Evolutionary conservation across 1,140 invertebrate species (phyloP).

Genomic region (Euura lappo): DNA sequence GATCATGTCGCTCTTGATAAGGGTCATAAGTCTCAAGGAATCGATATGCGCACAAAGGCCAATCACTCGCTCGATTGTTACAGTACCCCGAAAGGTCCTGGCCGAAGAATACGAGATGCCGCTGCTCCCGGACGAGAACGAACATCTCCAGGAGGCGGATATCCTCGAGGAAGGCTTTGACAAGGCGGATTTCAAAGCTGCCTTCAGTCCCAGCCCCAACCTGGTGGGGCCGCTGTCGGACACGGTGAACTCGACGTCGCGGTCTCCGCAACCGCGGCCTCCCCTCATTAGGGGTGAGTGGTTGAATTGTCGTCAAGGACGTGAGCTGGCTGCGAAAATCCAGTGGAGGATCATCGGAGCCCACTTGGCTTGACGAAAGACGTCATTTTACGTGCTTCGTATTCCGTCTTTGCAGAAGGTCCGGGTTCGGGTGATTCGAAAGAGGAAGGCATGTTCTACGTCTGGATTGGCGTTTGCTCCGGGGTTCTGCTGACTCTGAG

Average conservation of each 20-base stretch:
- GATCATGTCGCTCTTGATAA: no score
- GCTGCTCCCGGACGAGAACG: conserved; percentile 8
- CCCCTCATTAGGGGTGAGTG: conserved; percentile 8
- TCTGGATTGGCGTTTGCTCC: neutral
- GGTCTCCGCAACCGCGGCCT: conserved; percentile 6
- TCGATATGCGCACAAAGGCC: no score
- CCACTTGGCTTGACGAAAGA: no score
- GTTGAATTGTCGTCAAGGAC: neutral
- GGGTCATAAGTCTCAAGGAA: no score
- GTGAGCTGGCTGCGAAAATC: neutral
- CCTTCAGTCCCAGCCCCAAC: conserved; percentile 14
- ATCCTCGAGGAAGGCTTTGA: conserved; percentile 13
- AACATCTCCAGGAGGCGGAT: conserved; percentile 1
- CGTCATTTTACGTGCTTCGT: no score
- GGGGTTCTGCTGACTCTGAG: neutral
- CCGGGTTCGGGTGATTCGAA: neutral
- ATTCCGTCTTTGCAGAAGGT: neutral
- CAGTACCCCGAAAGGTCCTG: conserved; percentile 1
- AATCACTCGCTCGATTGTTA: no score
- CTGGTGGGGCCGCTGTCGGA: neutral
- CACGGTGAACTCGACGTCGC: neutral
- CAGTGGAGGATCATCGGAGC: neutral
- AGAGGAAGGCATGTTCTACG: conserved; percentile 4
- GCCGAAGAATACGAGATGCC: conserved; percentile 7
- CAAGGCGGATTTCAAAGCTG: conserved; percentile 9